Percentiles rank a stretch among this genome's conserved stretches.
phyloP scores from a whole-genome alignment of 2,888 invertebrate species.

The Dasysyrphus tricinctus region DNA sequence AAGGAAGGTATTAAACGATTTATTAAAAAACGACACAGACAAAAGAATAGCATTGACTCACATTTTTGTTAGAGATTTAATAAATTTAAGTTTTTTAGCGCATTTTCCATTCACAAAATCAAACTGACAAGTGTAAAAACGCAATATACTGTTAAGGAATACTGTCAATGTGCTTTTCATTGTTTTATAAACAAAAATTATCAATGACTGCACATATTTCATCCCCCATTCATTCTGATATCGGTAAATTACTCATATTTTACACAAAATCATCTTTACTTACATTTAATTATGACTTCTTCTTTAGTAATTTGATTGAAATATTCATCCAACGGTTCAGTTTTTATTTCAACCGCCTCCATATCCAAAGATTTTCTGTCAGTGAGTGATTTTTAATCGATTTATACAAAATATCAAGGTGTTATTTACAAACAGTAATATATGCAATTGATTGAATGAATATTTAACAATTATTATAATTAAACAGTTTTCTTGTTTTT shows the following conservation, averaged over 20 bases:
- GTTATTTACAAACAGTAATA: neutral
- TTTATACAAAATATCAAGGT: neutral
- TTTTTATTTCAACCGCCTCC: constrained; percentile 61
- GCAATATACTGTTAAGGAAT: constrained; percentile 64
- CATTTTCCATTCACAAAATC: constrained; percentile 30
- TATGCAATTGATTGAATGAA: neutral
- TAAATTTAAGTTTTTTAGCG: neutral
- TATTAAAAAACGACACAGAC: neutral
- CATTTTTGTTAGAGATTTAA: neutral
- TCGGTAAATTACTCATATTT: neutral
- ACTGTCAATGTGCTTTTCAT: neutral
- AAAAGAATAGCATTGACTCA: neutral
- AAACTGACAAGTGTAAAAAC: constrained; percentile 61
- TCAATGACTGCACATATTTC: neutral
- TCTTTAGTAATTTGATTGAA: constrained; percentile 32
- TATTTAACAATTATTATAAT: constrained; percentile 34
- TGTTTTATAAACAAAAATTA: neutral
- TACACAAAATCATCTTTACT: constrained; percentile 12
- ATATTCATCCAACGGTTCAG: constrained; percentile 62
- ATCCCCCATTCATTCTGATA: too few species aligned
- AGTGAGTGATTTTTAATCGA: neutral
- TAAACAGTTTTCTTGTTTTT: neutral
- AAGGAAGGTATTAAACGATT: neutral
- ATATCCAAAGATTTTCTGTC: neutral
- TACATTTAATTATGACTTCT: constrained; percentile 63